Conservation (phyloP, 2,113 vertebrate genomes). For the Azemiops feae region DNA sequence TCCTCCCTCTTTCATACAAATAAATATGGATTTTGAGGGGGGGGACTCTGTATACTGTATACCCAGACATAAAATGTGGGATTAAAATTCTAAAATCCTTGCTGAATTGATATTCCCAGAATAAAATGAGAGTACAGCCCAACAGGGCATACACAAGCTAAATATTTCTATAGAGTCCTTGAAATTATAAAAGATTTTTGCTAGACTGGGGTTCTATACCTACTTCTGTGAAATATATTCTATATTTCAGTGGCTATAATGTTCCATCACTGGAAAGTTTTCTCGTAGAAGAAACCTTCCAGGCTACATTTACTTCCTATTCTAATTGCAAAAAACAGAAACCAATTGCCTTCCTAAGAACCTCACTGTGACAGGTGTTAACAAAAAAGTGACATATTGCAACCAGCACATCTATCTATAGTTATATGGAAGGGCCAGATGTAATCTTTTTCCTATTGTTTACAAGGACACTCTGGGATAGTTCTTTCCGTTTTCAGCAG, state of each 20-base stretch:
- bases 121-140: background rate
- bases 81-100: background rate
- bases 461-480: background rate
- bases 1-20: background rate
- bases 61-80: background rate
- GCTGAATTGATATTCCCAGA: background rate
- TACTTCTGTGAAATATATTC: background rate
- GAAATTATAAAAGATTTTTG: background rate
- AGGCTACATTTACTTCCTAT: background rate
- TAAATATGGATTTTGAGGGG: background rate
- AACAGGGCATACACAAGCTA: background rate
- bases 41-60: background rate
- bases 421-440: background rate
- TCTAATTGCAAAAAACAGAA: background rate
- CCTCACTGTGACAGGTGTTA: background rate
- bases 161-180: background rate
- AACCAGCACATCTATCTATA: background rate
- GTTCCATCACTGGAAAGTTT: background rate
- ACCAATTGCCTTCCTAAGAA: background rate
- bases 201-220: background rate
- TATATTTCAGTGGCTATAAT: background rate
- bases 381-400: background rate
- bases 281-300: background rate
- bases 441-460: background rate
- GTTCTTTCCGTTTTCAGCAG: background rate